Conservation (phyloP, 2,888 invertebrate genomes). For the Subacronicta megacephala region DNA sequence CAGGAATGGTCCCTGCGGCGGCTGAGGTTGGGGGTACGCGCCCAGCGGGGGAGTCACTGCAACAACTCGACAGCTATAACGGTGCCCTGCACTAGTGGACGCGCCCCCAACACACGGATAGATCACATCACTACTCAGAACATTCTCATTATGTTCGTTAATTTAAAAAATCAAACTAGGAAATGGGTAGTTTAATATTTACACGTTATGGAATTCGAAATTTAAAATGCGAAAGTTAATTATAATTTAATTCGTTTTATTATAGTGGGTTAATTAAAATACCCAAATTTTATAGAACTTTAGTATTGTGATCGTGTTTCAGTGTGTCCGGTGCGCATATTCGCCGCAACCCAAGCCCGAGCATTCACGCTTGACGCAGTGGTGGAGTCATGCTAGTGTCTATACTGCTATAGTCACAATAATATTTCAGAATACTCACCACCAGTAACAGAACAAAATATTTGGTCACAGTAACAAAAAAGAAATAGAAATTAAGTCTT, state of each 20-base stretch:
- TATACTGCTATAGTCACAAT: conserved; percentile 51
- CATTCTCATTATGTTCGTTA: conserved; percentile 1
- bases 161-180: background rate
- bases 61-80: conserved; percentile 75
- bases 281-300: conserved; percentile 19
- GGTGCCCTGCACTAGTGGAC: conserved; percentile 24
- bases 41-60: conserved; percentile 88
- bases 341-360: conserved; percentile 88
- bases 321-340: conserved; percentile 33
- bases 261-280: conserved; percentile 29
- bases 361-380: conserved; percentile 88
- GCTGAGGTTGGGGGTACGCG: conserved; percentile 90
- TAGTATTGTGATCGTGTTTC: conserved; percentile 33
- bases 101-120: conserved; percentile 31
- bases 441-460: conserved; percentile 1
- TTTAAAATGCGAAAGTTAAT: background rate
- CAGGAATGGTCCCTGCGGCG: conserved; percentile 90
- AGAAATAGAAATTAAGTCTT: conserved; percentile 1
- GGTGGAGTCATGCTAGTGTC: conserved; percentile 66
- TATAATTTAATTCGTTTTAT: no score
- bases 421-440: conserved; percentile 17
- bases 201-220: background rate
- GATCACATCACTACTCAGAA: conserved; percentile 35
- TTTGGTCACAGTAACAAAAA: conserved; percentile 1
- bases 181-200: conserved; percentile 36